Evolutionary conservation across 2,888 invertebrate species (phyloP).

Genomic region (Lordiphosa fenestrarum): DNA sequence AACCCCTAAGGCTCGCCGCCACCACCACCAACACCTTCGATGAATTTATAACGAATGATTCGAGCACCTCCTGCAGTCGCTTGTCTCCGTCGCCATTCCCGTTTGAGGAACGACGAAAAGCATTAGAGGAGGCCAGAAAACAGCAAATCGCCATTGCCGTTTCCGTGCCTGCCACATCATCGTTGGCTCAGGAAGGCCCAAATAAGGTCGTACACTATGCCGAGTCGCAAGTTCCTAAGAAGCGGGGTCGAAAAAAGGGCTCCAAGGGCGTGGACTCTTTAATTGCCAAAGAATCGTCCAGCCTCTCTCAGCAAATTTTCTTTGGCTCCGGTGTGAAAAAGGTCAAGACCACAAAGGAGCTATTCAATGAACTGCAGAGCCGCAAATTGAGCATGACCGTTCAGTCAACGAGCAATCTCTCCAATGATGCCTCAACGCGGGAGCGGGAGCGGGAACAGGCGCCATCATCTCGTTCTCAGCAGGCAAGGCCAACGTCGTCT

Average conservation of each 20-base stretch:
- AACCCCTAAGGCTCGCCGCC: conserved; percentile 17
- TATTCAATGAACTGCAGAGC: conserved; percentile 79
- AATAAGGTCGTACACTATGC: conserved; percentile 2
- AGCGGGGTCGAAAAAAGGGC: conserved; percentile 79
- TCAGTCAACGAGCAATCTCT: conserved; percentile 44
- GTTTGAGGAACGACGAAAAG: conserved; percentile 49
- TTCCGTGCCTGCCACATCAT: conserved; percentile 1
- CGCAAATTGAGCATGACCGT: conserved; percentile 60
- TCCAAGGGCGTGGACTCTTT: conserved; percentile 78
- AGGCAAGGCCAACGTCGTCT: conserved; percentile 68
- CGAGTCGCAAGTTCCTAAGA: conserved; percentile 63
- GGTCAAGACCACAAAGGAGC: conserved; percentile 80
- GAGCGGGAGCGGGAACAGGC: conserved; percentile 5
- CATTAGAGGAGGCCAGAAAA: conserved; percentile 39
- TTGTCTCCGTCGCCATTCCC: conserved; percentile 32
- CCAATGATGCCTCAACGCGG: conserved; percentile 26
- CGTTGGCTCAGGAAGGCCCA: conserved; percentile 7
- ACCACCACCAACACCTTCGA: conserved; percentile 21
- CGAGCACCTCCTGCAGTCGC: conserved; percentile 73
- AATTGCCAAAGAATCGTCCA: conserved; percentile 73
- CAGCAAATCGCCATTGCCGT: conserved; percentile 8
- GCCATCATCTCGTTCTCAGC: conserved; percentile 15
- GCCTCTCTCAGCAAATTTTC: conserved; percentile 75
- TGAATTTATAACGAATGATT: conserved; percentile 52
- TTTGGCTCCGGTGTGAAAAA: conserved; percentile 76